Evolutionary conservation across 64 coral and sea anemone species (phyloP).

Genomic region (Cladopsammia gracilis): DNA sequence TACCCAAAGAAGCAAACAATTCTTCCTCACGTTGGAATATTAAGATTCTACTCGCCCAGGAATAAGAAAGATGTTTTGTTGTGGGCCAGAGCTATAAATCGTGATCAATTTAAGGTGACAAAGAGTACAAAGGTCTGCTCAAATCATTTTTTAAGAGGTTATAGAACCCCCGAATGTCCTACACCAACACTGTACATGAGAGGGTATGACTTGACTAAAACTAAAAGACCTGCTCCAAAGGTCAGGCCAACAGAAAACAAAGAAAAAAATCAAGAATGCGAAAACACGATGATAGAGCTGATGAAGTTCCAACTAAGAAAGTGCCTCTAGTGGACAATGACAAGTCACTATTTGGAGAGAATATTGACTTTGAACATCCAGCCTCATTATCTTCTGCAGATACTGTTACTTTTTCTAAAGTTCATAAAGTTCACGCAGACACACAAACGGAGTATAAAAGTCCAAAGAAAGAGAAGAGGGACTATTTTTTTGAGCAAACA

Average conservation of each 20-base stretch:
- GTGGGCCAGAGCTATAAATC: constrained; percentile 34
- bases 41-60: constrained; percentile 49
- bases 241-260: not conserved
- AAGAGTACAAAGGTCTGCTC: constrained; percentile 61
- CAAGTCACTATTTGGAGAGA: not conserved
- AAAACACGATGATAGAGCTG: not conserved
- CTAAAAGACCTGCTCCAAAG: constrained; percentile 17
- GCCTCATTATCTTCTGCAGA: not conserved
- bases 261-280: not conserved
- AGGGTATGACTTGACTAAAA: constrained; percentile 17
- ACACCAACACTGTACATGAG: constrained; percentile 67
- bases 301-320: not conserved
- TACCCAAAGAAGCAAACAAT: constrained; percentile 1
- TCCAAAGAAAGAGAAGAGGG: constrained; percentile 5
- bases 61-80: constrained; percentile 41
- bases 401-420: not conserved
- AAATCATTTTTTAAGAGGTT: constrained; percentile 63
- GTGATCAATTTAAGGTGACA: constrained; percentile 50
- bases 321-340: not conserved
- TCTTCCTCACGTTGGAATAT: constrained; percentile 55
- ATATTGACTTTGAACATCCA: not conserved
- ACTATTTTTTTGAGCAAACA: constrained; percentile 44
- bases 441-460: constrained; percentile 1
- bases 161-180: constrained; percentile 17
- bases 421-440: not conserved